Conservation (phyloP, 2,113 vertebrate species). For the Phrynosoma blainvillii region DNA sequence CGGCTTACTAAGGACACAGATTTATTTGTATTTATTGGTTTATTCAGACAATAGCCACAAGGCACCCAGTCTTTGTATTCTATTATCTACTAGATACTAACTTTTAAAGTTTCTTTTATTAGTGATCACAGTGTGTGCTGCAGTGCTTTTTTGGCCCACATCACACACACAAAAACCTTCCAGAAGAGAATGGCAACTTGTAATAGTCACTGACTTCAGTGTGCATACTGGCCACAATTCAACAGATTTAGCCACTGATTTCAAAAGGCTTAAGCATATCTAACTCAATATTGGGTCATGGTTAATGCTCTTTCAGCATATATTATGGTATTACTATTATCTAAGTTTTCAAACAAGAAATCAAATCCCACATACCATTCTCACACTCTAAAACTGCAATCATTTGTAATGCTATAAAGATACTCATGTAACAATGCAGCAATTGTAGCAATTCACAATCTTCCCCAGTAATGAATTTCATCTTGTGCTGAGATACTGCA, state of each 20-base stretch:
- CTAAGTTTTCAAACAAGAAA: not conserved
- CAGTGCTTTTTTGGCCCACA: conserved; percentile 17
- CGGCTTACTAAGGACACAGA: not conserved
- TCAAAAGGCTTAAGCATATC: not conserved
- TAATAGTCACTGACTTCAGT: not conserved
- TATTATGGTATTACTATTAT: conserved; percentile 12
- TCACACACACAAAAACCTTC: not conserved
- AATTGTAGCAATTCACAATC: conserved; percentile 53
- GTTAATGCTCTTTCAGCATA: conserved; percentile 16
- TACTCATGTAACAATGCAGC: conserved; percentile 14
- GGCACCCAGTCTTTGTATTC: conserved; percentile 52
- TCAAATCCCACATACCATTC: conserved; percentile 20
- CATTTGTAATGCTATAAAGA: conserved; percentile 29
- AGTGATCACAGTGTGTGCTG: conserved; percentile 38
- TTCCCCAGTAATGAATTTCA: conserved; percentile 22
- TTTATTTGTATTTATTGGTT: conserved; percentile 57
- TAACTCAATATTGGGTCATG: not conserved
- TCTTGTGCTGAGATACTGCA: conserved; percentile 16
- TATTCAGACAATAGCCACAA: conserved; percentile 25
- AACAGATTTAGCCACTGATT: not conserved
- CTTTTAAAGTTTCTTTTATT: conserved; percentile 39
- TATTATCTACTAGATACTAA: conserved; percentile 18
- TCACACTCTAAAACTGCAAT: conserved; percentile 35
- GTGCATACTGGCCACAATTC: not conserved
- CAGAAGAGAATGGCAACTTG: conserved; percentile 17